A percentile compares a stretch with the other conserved stretches of the same genome.
These are phyloP conservation scores for Gastracanthus pulcherrimus DNA, from an alignment of 2,888 invertebrate genomes.

Conservation along the genomic window DNA sequence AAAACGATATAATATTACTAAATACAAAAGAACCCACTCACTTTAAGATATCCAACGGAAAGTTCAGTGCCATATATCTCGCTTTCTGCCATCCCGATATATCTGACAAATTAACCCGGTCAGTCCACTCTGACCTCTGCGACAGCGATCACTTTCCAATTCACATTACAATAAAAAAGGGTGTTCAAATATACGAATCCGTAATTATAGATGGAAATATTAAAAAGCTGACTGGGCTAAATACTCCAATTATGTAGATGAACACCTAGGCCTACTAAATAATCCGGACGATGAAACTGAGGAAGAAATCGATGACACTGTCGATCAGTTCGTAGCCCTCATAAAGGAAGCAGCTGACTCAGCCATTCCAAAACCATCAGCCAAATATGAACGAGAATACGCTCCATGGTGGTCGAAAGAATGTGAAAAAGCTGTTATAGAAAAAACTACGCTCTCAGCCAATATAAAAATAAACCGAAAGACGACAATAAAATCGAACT, in stretches of 20 bases:
- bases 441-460: no score
- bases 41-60: conserved; percentile 53
- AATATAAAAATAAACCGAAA: no score
- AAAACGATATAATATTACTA: conserved; percentile 37
- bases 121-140: conserved; percentile 13
- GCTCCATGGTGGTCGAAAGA: conserved; percentile 47
- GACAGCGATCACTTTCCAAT: conserved; percentile 60
- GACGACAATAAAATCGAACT: no score
- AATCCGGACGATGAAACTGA: conserved; percentile 38
- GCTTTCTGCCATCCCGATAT: conserved; percentile 40
- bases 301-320: no score
- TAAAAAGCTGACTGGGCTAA: conserved; percentile 56
- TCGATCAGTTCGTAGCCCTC: no score
- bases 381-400: background rate
- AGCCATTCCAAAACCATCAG: conserved; percentile 48
- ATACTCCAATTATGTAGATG: conserved; percentile 38
- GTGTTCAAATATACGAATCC: background rate
- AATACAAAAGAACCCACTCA: conserved; percentile 54
- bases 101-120: conserved; percentile 41
- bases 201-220: conserved; percentile 54
- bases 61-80: conserved; percentile 57
- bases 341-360: no score
- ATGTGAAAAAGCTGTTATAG: no score
- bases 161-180: conserved; percentile 14
- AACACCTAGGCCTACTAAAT: conserved; percentile 40